A percentile compares a stretch with the other conserved stretches of the same genome.
Evolutionary conservation across 1,140 invertebrate genomes (phyloP).

Genomic region (Euschistus heros): DNA sequence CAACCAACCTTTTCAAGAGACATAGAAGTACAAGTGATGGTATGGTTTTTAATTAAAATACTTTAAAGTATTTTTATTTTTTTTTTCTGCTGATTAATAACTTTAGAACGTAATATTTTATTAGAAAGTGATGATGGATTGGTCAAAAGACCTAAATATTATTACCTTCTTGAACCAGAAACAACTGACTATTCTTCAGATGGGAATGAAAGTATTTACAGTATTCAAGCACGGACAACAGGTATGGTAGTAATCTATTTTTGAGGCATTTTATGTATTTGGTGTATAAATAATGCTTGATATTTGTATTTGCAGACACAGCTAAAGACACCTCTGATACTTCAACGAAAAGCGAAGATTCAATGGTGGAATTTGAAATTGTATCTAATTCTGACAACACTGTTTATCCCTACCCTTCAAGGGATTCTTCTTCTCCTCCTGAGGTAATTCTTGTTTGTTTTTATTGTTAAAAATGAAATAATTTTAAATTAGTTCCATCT

Average conservation of each 20-base stretch:
- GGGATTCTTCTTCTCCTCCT: neutral
- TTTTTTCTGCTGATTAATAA: too few relatives aligned
- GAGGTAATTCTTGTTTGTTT: neutral
- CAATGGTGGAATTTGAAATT: neutral
- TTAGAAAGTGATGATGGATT: neutral
- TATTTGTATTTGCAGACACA: neutral
- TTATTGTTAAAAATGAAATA: constrained; percentile 13
- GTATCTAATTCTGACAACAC: neutral
- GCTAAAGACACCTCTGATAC: constrained; percentile 4
- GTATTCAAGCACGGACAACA: neutral
- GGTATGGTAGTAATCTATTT: neutral
- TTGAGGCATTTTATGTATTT: neutral
- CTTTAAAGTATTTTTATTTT: too few relatives aligned
- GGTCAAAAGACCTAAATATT: neutral
- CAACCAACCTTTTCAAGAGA: too few relatives aligned
- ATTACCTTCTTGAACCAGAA: neutral
- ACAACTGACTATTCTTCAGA: neutral
- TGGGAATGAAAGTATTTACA: neutral
- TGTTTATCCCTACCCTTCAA: neutral
- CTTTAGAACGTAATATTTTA: too few relatives aligned
- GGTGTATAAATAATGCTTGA: neutral
- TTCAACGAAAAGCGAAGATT: neutral
- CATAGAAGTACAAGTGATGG: too few relatives aligned
- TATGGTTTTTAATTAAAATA: too few relatives aligned
- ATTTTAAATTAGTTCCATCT: too few relatives aligned